Base-by-base conservation (phyloP, 1,140 invertebrate species). In the Bombus superbus region DNA sequence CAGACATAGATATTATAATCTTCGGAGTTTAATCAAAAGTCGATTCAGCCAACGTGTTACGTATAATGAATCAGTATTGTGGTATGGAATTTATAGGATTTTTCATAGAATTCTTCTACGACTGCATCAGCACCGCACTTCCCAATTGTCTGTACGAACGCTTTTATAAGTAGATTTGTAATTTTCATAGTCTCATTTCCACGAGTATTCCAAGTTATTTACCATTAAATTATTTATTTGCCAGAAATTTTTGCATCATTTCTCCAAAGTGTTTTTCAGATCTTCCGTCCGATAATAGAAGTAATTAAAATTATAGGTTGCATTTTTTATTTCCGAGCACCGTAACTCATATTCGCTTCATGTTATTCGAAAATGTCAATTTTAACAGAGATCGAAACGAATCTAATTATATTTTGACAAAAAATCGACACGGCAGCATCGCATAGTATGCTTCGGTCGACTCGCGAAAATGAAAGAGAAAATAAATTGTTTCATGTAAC, bases 291-390 rank as follows among this genome's bases (percentile, higher is more conserved):
- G 73, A 69, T 28, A 15, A 59, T 80, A 73, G 59, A 62, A 64
- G 9, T 66, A 53, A 35, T 68, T 22, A 32, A 62, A 1, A 6
- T 42, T 64, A 59, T 38, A 64, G 9, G 2, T 42, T 42, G 76
- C 76, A 78, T 79, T 80, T 47, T 6, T 66, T 22, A 72, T 86
- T 90, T 78, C 69, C n/a, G 53, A 78, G 66, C 80, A 76, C 68
- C 72, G 62, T 81, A 64, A 66, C 25, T 74, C 57, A 32, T 35
- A 42, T 81, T 89, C 73, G n/a, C n/a, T 80, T 80, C 47, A 22
- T 35, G 28, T 59, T 80, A 74, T n/a, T 74, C 71, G 40, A 80
- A 83, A 69, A 66, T 86, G 59, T 86, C 84, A 89, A 86, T 89
- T 80, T 64, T 2, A 42, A 53, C 6, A 38, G n/a, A 81, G 44